Percentiles rank a stretch among this genome's conserved stretches.
Conservation (phyloP, 2,888 invertebrate genomes). For the Nasonovia ribisnigri region DNA sequence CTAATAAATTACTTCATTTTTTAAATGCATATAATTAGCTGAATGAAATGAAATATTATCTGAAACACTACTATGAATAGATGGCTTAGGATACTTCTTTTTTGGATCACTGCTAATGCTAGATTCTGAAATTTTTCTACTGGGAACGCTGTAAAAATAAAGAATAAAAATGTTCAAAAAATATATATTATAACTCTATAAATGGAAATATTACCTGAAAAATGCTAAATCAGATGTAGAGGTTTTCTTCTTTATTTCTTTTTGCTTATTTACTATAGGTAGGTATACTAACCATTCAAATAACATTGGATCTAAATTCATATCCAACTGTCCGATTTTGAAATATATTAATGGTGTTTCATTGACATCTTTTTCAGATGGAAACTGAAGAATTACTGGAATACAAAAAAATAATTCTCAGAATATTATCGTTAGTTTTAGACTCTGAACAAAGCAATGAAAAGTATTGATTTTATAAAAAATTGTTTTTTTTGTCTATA, state of each 20-base stretch:
- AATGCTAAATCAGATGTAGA: slow-evolving; percentile 58
- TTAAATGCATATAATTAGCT: slow-evolving; percentile 57
- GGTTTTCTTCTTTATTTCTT: slow-evolving; percentile 48
- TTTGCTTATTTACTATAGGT: slow-evolving; percentile 43
- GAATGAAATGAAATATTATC: slow-evolving; percentile 67
- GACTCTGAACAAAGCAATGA: too few relatives aligned
- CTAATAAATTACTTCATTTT: slow-evolving; percentile 54
- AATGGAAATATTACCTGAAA: slow-evolving; percentile 56
- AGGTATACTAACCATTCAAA: slow-evolving; percentile 59
- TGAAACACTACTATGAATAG: slow-evolving; percentile 73
- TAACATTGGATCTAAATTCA: slow-evolving; percentile 63
- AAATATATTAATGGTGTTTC: slow-evolving; percentile 56
- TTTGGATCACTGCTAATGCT: slow-evolving; percentile 69
- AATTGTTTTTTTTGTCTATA: too few relatives aligned
- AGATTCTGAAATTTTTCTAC: slow-evolving; percentile 67
- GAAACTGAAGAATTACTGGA: slow-evolving; percentile 52
- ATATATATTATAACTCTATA: neutral
- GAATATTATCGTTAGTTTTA: neutral
- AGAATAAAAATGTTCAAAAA: neutral
- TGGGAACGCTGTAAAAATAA: slow-evolving; percentile 63
- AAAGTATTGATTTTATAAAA: too few relatives aligned
- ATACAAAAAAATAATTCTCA: slow-evolving; percentile 20
- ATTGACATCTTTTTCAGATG: slow-evolving; percentile 18
- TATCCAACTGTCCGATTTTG: slow-evolving; percentile 51
- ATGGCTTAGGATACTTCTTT: slow-evolving; percentile 70